Percentiles rank a stretch among this genome's conserved stretches.
Conservation (phyloP, 2,888 invertebrate species). For the Neria commutata region DNA sequence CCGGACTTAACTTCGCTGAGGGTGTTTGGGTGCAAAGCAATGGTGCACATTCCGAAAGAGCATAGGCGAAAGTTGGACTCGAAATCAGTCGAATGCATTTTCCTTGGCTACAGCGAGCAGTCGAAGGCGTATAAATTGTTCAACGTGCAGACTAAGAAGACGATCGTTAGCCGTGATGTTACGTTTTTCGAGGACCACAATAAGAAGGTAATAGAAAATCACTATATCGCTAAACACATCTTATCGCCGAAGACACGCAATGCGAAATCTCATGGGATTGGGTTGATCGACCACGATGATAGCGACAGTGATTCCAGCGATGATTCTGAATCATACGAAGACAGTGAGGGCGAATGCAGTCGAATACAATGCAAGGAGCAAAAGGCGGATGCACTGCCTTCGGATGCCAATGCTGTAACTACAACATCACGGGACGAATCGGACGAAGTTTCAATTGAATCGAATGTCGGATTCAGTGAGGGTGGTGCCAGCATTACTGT, state of each 20-base stretch:
- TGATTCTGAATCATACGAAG: not conserved
- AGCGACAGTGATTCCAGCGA: not conserved
- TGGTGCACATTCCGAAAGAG: slow-evolving; percentile 7
- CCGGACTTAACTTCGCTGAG: slow-evolving; percentile 14
- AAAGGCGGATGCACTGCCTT: not conserved
- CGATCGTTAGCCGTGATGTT: not conserved
- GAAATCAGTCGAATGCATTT: slow-evolving; percentile 1
- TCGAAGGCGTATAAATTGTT: no score
- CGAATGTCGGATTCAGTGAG: no score
- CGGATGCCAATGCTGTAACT: not conserved
- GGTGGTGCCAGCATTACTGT: no score
- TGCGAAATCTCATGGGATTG: not conserved
- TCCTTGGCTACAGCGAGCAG: no score
- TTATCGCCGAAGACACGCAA: not conserved
- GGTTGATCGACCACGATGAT: not conserved
- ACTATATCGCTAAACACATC: not conserved
- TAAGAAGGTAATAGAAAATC: not conserved
- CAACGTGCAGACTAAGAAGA: no score
- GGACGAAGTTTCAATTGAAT: no score
- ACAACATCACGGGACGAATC: no score
- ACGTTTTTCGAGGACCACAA: not conserved
- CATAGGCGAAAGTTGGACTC: not conserved
- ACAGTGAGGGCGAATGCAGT: not conserved
- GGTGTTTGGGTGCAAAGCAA: slow-evolving; percentile 23
- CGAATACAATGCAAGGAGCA: not conserved